A percentile compares a stretch with the other conserved stretches of the same genome.
phyloP scores from a whole-genome alignment of 1,140 invertebrate species.

The Drosophila ficusphila region DNA sequence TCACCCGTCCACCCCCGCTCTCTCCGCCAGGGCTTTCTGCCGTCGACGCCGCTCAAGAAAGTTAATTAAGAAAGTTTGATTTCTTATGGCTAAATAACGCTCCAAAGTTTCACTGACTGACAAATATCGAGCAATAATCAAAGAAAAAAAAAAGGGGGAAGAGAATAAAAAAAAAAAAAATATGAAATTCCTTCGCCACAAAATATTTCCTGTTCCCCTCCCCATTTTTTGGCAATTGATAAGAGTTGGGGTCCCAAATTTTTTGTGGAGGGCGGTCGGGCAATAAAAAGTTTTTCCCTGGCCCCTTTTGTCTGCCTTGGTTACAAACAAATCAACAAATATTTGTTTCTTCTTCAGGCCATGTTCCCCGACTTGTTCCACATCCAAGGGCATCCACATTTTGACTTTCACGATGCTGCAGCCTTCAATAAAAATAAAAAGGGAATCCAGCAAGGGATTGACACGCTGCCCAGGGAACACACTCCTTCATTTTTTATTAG shows the following conservation, averaged over 20 bases:
- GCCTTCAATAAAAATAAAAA: too few species aligned
- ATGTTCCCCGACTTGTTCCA: constrained; percentile 8
- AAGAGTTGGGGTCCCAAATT: constrained; percentile 27
- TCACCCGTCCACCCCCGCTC: not conserved
- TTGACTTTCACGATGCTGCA: constrained; percentile 25
- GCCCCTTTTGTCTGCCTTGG: constrained; percentile 52
- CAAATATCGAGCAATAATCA: constrained; percentile 59
- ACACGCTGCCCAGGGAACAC: constrained; percentile 4
- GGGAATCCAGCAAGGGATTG: constrained; percentile 10
- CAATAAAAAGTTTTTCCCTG: constrained; percentile 66
- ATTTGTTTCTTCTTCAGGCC: constrained; percentile 49
- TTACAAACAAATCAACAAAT: constrained; percentile 74
- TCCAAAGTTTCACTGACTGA: constrained; percentile 73
- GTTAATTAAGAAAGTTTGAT: constrained; percentile 82
- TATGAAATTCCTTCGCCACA: constrained; percentile 39
- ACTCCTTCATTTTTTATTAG: not conserved
- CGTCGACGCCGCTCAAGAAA: constrained; percentile 62
- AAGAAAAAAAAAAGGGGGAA: constrained; percentile 26
- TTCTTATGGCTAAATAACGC: constrained; percentile 81
- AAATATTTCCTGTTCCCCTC: constrained; percentile 34
- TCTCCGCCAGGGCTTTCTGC: constrained; percentile 6
- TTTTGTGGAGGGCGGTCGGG: not conserved
- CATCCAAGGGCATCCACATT: constrained; percentile 29
- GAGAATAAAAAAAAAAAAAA: constrained; percentile 42
- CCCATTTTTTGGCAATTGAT: constrained; percentile 49